Conservation (phyloP, 2,797 vertebrate genomes). For the Luscinia megarhynchos region DNA sequence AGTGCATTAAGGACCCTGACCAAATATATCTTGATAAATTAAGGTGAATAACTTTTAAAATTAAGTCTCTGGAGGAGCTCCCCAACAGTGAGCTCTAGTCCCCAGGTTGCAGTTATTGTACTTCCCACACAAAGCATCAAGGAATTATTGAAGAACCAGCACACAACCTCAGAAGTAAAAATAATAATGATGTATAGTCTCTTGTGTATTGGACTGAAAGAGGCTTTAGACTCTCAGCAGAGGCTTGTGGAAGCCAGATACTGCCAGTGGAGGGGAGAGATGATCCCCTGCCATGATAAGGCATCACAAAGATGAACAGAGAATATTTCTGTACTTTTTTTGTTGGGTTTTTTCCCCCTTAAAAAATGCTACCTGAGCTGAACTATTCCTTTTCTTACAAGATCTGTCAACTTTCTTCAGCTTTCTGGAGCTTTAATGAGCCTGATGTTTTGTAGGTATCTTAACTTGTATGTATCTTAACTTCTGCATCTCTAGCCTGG, state of each 20-base stretch:
- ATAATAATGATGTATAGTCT: background rate
- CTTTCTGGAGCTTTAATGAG: background rate
- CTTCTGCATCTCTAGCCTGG: background rate
- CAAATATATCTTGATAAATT: background rate
- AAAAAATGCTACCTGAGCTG: background rate
- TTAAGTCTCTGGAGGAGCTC: background rate
- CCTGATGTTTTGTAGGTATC: background rate
- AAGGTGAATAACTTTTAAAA: background rate
- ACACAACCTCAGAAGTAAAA: background rate
- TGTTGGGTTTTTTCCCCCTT: rapidly evolving
- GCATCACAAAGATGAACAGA: background rate
- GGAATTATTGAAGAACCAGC: background rate
- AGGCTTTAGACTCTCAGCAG: background rate
- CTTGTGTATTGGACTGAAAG: background rate
- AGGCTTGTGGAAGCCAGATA: background rate
- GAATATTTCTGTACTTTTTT: background rate
- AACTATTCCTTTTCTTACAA: background rate
- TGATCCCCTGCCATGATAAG: background rate
- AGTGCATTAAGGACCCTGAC: background rate
- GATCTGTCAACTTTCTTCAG: background rate
- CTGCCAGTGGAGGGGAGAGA: background rate
- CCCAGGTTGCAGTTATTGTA: background rate
- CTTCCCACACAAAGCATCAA: background rate
- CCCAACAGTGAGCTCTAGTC: background rate
- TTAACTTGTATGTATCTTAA: background rate